phyloP scores from a whole-genome alignment of 2,797 vertebrate genomes.

The Psittacula echo region DNA sequence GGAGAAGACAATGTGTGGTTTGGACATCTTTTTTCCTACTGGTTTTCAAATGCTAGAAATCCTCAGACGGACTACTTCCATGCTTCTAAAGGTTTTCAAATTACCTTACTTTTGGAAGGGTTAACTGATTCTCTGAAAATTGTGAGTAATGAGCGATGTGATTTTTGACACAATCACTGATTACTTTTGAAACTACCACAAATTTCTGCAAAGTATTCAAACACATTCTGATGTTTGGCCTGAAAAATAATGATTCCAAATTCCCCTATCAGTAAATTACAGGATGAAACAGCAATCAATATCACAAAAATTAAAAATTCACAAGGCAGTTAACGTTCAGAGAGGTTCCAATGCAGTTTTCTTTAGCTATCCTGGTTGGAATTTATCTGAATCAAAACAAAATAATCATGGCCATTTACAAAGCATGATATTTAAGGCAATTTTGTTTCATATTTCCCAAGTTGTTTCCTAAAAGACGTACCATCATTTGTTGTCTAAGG shows the following conservation, averaged over 20 bases:
- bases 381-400: conserved; percentile 41
- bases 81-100: not conserved
- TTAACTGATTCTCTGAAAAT: not conserved
- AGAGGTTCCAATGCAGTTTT: not conserved
- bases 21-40: not conserved
- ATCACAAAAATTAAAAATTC: not conserved
- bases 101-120: not conserved
- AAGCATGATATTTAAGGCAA: not conserved
- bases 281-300: not conserved
- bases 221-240: not conserved
- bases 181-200: not conserved
- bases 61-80: not conserved
- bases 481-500: not conserved
- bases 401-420: not conserved
- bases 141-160: not conserved
- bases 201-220: not conserved
- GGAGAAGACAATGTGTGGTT: not conserved
- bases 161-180: not conserved
- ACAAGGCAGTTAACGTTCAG: not conserved
- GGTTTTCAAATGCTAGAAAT: not conserved
- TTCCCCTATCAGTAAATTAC: not conserved
- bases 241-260: not conserved
- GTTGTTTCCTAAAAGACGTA: not conserved
- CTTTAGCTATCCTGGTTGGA: not conserved
- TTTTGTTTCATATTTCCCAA: not conserved